phyloP scores from a whole-genome alignment of 1,140 invertebrate species.

The Teleopsis dalmanni region DNA sequence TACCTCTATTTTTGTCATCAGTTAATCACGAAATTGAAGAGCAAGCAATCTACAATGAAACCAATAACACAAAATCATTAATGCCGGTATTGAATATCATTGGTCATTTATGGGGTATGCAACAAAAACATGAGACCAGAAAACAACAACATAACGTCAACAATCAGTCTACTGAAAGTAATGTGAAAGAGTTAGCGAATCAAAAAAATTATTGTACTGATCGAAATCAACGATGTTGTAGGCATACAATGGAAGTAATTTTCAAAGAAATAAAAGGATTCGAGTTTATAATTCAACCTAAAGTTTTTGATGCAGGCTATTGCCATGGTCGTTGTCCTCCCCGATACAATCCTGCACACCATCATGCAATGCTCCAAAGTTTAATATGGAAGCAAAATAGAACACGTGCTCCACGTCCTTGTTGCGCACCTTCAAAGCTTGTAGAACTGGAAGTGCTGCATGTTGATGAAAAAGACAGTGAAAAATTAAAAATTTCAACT shows the following conservation, averaged over 20 bases:
- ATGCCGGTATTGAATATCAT: conserved; percentile 47
- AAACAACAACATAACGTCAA: background rate
- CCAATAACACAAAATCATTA: conserved; percentile 14
- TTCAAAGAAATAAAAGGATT: conserved; percentile 62
- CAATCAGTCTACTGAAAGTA: background rate
- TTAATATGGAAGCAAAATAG: conserved; percentile 57
- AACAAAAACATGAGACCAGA: background rate
- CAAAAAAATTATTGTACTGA: conserved; percentile 47
- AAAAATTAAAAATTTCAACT: conserved; percentile 58
- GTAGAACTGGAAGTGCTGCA: conserved; percentile 60
- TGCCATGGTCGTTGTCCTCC: conserved; percentile 65
- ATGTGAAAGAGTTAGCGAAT: conserved; percentile 34
- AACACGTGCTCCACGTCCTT: conserved; percentile 55
- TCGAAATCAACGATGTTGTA: conserved; percentile 54
- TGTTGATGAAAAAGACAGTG: conserved; percentile 54
- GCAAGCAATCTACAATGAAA: too few relatives aligned
- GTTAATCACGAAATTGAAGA: background rate
- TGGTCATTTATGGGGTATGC: conserved; percentile 17
- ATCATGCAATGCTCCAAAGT: conserved; percentile 65
- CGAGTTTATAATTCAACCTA: conserved; percentile 62
- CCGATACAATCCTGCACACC: conserved; percentile 60
- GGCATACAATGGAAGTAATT: conserved; percentile 56
- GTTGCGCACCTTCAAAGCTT: conserved; percentile 64
- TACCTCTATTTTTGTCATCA: conserved; percentile 20
- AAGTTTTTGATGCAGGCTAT: conserved; percentile 63